Evolutionary conservation across 2,888 invertebrate genomes (phyloP).

Genomic region (Uropetala carovei): DNA sequence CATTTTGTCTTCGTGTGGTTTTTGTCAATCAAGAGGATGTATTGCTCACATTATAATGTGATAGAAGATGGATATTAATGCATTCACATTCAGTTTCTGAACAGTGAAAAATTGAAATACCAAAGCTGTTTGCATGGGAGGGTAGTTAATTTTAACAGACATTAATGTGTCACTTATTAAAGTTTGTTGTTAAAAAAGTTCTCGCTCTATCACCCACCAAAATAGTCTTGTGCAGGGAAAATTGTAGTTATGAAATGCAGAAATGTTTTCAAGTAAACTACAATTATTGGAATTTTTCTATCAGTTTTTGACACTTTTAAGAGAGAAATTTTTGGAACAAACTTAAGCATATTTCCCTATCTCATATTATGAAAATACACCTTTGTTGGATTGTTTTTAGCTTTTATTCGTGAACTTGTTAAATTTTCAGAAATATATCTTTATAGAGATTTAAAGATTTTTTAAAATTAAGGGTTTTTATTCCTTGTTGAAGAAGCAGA

Average conservation of each 20-base stretch:
- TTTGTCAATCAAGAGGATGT: not conserved
- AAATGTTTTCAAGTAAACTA: no score
- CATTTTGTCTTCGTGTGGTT: not conserved
- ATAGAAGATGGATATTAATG: conserved; percentile 1
- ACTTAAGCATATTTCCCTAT: not conserved
- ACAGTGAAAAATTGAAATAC: not conserved
- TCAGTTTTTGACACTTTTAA: not conserved
- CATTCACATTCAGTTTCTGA: not conserved
- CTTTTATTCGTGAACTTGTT: conserved; percentile 4
- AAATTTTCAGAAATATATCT: conserved; percentile 46
- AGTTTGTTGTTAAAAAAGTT: no score
- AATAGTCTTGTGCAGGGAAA: no score
- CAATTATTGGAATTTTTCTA: no score
- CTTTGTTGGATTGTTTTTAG: not conserved
- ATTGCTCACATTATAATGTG: conserved; percentile 11
- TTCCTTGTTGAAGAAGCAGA: not conserved
- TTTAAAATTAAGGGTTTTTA: not conserved
- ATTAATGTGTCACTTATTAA: not conserved
- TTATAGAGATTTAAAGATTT: conserved; percentile 6
- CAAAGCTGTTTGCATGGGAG: not conserved
- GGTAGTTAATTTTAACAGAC: not conserved
- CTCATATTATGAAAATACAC: no score
- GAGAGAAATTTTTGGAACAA: not conserved
- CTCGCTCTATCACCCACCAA: no score
- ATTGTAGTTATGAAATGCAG: no score